phyloP scores from a whole-genome alignment of 2,888 invertebrate species.

The Trichogramma evanescens region DNA sequence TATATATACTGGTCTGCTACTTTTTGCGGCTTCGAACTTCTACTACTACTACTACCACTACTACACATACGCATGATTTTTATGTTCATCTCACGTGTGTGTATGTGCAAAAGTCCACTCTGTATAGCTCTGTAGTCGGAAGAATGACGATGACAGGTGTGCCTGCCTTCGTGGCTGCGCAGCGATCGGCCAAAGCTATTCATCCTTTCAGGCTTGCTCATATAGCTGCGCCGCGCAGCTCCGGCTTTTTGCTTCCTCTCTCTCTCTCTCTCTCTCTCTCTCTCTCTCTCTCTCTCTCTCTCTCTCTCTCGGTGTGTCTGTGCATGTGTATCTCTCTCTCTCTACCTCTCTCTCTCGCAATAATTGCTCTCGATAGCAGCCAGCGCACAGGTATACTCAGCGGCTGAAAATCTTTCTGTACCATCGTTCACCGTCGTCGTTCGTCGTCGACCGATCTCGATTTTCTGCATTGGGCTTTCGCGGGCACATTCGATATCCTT shows the following conservation, averaged over 20 bases:
- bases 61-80: too few species aligned
- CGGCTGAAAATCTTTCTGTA: neutral
- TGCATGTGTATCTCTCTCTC: neutral
- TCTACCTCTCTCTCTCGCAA: neutral
- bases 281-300: neutral
- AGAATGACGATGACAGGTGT: too few species aligned
- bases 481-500: neutral
- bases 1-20: too few species aligned
- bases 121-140: too few species aligned
- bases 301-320: neutral
- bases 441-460: neutral
- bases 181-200: too few species aligned
- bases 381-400: neutral
- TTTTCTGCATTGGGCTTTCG: conserved; percentile 5
- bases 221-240: too few species aligned
- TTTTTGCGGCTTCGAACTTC: too few species aligned
- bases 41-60: too few species aligned
- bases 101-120: too few species aligned
- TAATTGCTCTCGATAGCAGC: neutral
- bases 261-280: neutral
- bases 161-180: too few species aligned
- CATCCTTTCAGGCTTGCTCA: too few species aligned
- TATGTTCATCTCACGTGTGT: too few species aligned
- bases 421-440: neutral
- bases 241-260: neutral